phyloP scores from a whole-genome alignment of 1,140 invertebrate genomes.

The Aradophagus sp. region DNA sequence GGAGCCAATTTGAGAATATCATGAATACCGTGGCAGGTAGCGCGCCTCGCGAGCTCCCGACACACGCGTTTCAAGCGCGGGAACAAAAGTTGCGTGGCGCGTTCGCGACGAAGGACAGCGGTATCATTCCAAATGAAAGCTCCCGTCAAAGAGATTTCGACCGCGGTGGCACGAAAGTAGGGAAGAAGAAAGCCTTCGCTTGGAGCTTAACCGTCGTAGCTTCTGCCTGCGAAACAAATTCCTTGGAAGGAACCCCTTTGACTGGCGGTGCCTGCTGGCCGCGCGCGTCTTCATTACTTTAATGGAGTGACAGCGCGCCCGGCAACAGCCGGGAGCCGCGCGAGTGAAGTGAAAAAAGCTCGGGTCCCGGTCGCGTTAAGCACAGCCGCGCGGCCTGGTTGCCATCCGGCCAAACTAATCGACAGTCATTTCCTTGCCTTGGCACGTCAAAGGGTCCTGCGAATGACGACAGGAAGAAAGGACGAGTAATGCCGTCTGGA shows the following conservation, averaged over 20 bases:
- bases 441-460: slow-evolving; percentile 46
- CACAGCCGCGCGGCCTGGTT: slow-evolving; percentile 41
- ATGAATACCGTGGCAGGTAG: no score
- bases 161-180: slow-evolving; percentile 39
- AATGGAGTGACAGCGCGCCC: slow-evolving; percentile 68
- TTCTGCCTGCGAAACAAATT: slow-evolving; percentile 68
- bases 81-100: no score
- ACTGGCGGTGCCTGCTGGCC: slow-evolving; percentile 53
- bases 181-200: slow-evolving; percentile 63
- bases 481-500: slow-evolving; percentile 54
- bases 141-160: slow-evolving; percentile 49
- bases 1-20: no score
- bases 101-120: background rate
- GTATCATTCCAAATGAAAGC: no score
- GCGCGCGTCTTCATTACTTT: slow-evolving; percentile 73
- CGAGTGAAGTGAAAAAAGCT: slow-evolving; percentile 37
- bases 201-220: slow-evolving; percentile 66
- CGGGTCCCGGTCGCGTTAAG: slow-evolving; percentile 17
- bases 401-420: slow-evolving; percentile 55
- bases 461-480: slow-evolving; percentile 55
- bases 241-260: slow-evolving; percentile 68
- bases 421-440: slow-evolving; percentile 58
- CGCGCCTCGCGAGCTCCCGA: no score
- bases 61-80: no score
- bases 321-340: slow-evolving; percentile 42